Percentiles rank a stretch among this genome's conserved stretches.
These are phyloP conservation scores for Amorpha juglandis DNA, from an alignment of 2,888 invertebrate species.

Conservation along the genomic window DNA sequence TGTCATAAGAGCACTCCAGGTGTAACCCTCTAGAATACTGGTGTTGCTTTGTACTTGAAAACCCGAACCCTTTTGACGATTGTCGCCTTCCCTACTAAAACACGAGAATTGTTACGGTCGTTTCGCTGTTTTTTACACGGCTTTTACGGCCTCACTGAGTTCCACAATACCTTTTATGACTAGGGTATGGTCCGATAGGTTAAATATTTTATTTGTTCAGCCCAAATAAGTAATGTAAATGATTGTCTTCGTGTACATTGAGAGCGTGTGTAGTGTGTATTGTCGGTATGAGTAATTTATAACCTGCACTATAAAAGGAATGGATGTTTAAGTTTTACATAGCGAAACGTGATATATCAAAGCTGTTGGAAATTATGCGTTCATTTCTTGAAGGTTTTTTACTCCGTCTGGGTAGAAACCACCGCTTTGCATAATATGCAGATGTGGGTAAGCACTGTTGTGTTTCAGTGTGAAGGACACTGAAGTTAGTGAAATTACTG, in stretches of 20 bases:
- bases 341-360: too few relatives aligned
- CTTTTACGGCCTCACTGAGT: conserved; percentile 13
- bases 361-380: too few relatives aligned
- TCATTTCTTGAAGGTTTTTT: too few relatives aligned
- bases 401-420: too few relatives aligned
- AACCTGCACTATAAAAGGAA: not conserved
- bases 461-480: too few relatives aligned
- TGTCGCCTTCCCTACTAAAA: conserved; percentile 34
- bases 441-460: too few relatives aligned
- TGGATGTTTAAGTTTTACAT: not conserved
- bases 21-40: conserved; percentile 13
- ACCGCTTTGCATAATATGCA: too few relatives aligned
- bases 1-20: conserved; percentile 1
- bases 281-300: not conserved
- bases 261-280: not conserved
- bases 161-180: conserved; percentile 15
- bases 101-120: conserved; percentile 11
- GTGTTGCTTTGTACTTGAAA: conserved; percentile 23
- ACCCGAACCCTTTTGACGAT: conserved; percentile 37
- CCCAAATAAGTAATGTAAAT: conserved; percentile 14
- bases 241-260: conserved; percentile 11
- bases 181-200: conserved; percentile 17
- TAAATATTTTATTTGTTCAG: conserved; percentile 15
- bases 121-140: conserved; percentile 21
- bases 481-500: too few relatives aligned